Evolutionary conservation across 2,797 vertebrate genomes (phyloP).

Genomic region (Phoxinus dragarum): DNA sequence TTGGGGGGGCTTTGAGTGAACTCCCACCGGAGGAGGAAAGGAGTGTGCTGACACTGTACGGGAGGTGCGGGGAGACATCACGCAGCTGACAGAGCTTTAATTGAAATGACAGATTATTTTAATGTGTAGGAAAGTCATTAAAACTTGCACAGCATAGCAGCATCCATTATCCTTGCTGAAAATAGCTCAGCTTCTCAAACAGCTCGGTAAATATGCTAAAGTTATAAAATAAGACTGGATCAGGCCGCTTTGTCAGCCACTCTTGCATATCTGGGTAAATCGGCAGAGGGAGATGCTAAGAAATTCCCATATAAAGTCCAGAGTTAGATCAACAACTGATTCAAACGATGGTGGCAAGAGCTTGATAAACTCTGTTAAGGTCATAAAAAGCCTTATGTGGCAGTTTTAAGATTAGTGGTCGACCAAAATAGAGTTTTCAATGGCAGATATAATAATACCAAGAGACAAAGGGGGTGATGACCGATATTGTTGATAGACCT

Average conservation of each 20-base stretch:
- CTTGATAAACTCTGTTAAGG: not conserved
- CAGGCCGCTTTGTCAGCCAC: slow-evolving; percentile 5
- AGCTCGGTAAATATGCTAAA: slow-evolving; percentile 39
- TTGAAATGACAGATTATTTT: slow-evolving; percentile 88
- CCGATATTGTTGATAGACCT: no score
- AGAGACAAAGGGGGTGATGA: not conserved
- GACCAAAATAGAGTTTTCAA: not conserved
- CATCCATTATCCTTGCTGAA: slow-evolving; percentile 59
- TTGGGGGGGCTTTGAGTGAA: slow-evolving; percentile 76
- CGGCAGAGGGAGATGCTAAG: not conserved
- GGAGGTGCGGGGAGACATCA: slow-evolving; percentile 76
- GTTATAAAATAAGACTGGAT: slow-evolving; percentile 36
- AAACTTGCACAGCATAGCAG: slow-evolving; percentile 75
- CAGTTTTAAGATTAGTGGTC: not conserved
- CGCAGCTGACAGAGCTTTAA: slow-evolving; percentile 82
- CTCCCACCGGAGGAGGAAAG: slow-evolving; percentile 81
- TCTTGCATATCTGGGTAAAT: slow-evolving; percentile 3
- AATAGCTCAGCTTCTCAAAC: slow-evolving; percentile 59
- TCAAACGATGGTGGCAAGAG: not conserved
- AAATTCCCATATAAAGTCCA: not conserved
- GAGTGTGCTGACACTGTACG: slow-evolving; percentile 70
- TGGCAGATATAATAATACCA: not conserved
- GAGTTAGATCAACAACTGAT: not conserved
- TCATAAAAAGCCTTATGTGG: not conserved
- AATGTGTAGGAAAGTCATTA: slow-evolving; percentile 85